phyloP scores from a whole-genome alignment of 2,888 invertebrate genomes.

The Ichneumon xanthorius region DNA sequence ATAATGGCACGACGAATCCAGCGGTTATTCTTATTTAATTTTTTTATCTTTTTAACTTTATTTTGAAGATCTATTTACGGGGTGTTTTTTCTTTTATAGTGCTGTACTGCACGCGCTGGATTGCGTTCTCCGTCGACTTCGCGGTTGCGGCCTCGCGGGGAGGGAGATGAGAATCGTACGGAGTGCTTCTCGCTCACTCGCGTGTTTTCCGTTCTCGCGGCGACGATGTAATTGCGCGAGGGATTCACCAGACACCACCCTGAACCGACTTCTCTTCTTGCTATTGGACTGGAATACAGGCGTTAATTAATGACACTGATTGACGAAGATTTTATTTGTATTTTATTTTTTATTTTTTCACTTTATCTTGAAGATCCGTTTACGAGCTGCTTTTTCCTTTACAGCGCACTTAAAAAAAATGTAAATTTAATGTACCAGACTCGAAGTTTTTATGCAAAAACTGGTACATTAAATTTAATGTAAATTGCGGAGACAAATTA shows the following conservation, averaged over 20 bases:
- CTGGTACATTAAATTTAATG: too few relatives aligned
- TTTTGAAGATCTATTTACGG: too few relatives aligned
- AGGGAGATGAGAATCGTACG: not conserved
- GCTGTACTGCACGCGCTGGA: too few relatives aligned
- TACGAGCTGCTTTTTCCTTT: too few relatives aligned
- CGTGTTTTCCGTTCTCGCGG: conserved; percentile 44
- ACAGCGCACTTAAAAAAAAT: too few relatives aligned
- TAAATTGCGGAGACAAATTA: too few relatives aligned
- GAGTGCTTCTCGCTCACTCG: conserved; percentile 43
- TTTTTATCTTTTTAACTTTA: too few relatives aligned
- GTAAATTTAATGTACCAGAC: too few relatives aligned
- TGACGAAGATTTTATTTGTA: not conserved
- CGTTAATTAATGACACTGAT: not conserved
- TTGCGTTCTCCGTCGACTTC: not conserved
- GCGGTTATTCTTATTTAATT: too few relatives aligned
- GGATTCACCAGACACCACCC: conserved; percentile 5
- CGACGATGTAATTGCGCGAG: not conserved
- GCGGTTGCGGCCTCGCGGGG: not conserved
- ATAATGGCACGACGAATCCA: too few relatives aligned
- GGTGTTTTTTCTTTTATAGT: too few relatives aligned
- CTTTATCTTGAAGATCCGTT: not conserved
- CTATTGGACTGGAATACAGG: conserved; percentile 19
- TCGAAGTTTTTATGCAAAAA: too few relatives aligned
- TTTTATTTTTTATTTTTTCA: not conserved
- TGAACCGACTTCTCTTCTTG: conserved; percentile 16